Evolutionary conservation across 2,113 vertebrate species (phyloP), one percentile per base, ranked within the genome.

Genomic region (Corythoichthys haematopterus): DNA sequence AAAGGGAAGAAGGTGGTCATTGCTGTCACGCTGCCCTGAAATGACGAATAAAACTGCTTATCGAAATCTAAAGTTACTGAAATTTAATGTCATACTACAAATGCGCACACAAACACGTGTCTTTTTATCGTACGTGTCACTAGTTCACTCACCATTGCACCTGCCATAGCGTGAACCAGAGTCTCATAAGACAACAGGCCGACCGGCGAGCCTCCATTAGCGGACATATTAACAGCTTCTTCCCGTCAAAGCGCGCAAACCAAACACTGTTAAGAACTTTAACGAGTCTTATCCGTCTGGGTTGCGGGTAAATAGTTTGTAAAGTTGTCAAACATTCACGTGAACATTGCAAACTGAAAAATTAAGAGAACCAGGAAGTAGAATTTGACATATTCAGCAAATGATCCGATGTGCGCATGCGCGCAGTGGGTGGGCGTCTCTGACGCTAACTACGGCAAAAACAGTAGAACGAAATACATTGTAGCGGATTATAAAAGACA

Each of bases 1-100:
- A 93, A 16, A 62, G 92, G 92, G 40, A 91, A 93, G 78, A 93
- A 93, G 59, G 92, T 88, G 2, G 71, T 89, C 91, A 93, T 93
- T 0, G 92, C 92, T 6, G 90, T 92, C 77, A 85, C 86, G 58
- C 92, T 93, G 3, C 92, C 92, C 92, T 93, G 69, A 36, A 11
- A 74, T 69, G 2, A 74, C 56, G 75, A 65, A 11, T 4, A 9
- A 47, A 15, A 56, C 67, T n/a, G 20, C 3, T 48, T 50, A 48
- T 2, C n/a, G 9, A 59, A 0, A 47, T 0, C 40, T 43, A 43
- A 50, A 61, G 12, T 13, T 13, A 13, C 36, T n/a, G 14, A 65
- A 45, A 13, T 5, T 13, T 38, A 59, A n/a, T 40, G 43, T 16
- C 13, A 6, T 43, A 28, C 38, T 3, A 4, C 14, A 13, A 2